phyloP scores from a whole-genome alignment of 2,113 vertebrate genomes.

The Spizaetus ornatus region DNA sequence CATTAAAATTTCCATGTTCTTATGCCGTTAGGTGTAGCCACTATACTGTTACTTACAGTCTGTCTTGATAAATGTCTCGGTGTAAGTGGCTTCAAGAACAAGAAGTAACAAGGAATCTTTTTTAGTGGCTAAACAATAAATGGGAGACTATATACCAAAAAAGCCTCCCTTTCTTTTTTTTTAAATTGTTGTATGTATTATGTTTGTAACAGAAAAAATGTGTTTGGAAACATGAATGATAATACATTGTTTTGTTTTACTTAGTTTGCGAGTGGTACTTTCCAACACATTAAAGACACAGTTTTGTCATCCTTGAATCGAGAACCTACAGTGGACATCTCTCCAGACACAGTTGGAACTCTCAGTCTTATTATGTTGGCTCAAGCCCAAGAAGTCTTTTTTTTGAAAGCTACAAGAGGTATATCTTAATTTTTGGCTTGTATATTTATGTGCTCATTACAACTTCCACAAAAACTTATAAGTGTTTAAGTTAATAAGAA shows the following conservation, averaged over 20 bases:
- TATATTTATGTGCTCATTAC: background rate
- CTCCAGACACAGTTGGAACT: conserved; percentile 92
- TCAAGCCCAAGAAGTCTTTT: conserved; percentile 98
- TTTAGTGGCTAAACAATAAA: background rate
- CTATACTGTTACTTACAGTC: background rate
- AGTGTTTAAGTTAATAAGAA: background rate
- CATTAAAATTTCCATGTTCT: background rate
- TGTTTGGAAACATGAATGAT: background rate
- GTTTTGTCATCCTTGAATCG: conserved; percentile 91
- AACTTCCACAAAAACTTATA: background rate
- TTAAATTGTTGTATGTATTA: background rate
- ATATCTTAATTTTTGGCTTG: background rate
- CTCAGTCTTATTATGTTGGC: conserved; percentile 97
- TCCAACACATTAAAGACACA: conserved; percentile 96
- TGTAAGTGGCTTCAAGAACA: background rate
- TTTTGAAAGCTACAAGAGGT: conserved; percentile 97
- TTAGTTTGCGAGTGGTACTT: conserved; percentile 94
- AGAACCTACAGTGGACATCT: conserved; percentile 96
- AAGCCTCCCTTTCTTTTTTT: background rate
- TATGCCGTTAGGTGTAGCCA: background rate
- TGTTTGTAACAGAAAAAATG: background rate
- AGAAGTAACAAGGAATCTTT: background rate
- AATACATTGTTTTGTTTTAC: background rate
- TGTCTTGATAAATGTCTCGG: background rate
- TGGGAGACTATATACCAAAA: background rate